Evolutionary conservation across 2,888 invertebrate species (phyloP).

Genomic region (Tinea semifulvella): DNA sequence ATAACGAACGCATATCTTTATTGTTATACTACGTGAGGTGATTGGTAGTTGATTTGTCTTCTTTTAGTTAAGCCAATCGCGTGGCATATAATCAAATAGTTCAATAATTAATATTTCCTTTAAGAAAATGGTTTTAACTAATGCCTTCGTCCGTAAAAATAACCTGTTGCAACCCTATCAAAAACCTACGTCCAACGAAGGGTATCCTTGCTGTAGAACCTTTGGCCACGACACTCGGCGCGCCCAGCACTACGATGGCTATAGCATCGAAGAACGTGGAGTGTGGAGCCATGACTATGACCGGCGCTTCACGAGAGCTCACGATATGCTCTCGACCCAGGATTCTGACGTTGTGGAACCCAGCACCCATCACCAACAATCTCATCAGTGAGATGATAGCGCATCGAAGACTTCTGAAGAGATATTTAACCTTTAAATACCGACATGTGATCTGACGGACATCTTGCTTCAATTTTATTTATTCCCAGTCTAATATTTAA

Average conservation of each 20-base stretch:
- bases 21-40: too few species aligned
- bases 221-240: slow-evolving; percentile 90
- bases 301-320: slow-evolving; percentile 76
- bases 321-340: slow-evolving; percentile 70
- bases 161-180: not conserved
- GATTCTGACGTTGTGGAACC: slow-evolving; percentile 82
- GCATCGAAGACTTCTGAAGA: slow-evolving; percentile 69
- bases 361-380: slow-evolving; percentile 79
- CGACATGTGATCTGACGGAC: too few species aligned
- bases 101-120: too few species aligned
- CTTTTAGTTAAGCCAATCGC: too few species aligned
- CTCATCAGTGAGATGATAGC: slow-evolving; percentile 76
- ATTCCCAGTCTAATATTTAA: too few species aligned
- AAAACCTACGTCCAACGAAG: slow-evolving; percentile 87
- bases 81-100: too few species aligned
- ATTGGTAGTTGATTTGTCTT: too few species aligned
- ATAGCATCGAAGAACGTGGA: slow-evolving; percentile 92
- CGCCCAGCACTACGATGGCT: slow-evolving; percentile 82
- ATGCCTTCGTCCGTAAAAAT: too few species aligned
- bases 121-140: too few species aligned
- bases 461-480: too few species aligned
- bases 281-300: slow-evolving; percentile 89
- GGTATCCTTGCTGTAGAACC: slow-evolving; percentile 84
- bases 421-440: too few species aligned
- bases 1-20: too few species aligned